These are phyloP conservation scores for Aleiodes leptofemur DNA, from an alignment of 2,888 invertebrate genomes.

Conservation along the genomic window DNA sequence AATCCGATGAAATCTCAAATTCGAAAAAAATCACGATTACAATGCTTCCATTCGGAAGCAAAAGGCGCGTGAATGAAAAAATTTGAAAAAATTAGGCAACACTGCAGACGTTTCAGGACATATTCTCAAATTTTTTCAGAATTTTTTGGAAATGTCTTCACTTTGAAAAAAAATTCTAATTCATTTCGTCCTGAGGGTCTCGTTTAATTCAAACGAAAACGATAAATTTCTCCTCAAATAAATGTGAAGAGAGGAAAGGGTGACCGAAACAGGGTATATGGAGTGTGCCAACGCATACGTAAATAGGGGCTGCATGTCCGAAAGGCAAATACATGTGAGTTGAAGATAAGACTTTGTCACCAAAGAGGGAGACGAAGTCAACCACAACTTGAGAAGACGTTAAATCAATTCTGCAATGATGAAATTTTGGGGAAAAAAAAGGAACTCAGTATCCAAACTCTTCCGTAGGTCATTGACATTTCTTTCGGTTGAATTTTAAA, in stretches of 20 bases:
- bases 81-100: background rate
- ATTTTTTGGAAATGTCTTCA: background rate
- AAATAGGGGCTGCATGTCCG: conserved; percentile 67
- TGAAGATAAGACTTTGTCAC: conserved; percentile 65
- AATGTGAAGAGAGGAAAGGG: conserved; percentile 49
- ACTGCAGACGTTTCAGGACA: too few species aligned
- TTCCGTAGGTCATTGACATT: too few species aligned
- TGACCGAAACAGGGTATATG: conserved; percentile 58
- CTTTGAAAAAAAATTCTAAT: too few species aligned
- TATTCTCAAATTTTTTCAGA: background rate
- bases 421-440: background rate
- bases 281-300: conserved; percentile 71
- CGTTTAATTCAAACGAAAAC: conserved; percentile 23
- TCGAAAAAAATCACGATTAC: too few species aligned
- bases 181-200: too few species aligned
- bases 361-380: conserved; percentile 13
- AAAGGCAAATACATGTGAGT: conserved; percentile 70
- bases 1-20: too few species aligned
- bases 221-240: conserved; percentile 14
- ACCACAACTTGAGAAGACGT: conserved; percentile 3
- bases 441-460: background rate
- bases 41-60: too few species aligned
- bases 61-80: too few species aligned
- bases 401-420: background rate
- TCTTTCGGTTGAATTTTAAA: too few species aligned